Percentiles rank a stretch among this genome's conserved stretches.
These are phyloP conservation scores for Sinelater perroti DNA, from an alignment of 2,888 invertebrate genomes.

Conservation along the genomic window DNA sequence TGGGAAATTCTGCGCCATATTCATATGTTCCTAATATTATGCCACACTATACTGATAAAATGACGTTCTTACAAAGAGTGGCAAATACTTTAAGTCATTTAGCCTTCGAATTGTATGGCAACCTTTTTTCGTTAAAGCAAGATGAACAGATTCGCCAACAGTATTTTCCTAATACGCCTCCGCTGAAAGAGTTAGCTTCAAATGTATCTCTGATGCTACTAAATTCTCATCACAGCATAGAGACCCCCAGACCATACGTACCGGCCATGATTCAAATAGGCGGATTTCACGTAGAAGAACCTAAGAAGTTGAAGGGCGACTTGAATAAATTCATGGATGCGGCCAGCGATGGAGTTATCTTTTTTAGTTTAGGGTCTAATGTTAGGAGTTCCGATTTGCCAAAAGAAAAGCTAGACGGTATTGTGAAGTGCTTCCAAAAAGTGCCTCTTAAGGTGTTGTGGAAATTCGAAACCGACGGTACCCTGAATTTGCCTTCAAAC, in stretches of 20 bases:
- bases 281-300: slow-evolving; percentile 61
- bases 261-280: slow-evolving; percentile 68
- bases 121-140: too few species aligned
- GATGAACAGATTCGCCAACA: slow-evolving; percentile 29
- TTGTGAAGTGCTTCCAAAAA: slow-evolving; percentile 66
- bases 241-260: slow-evolving; percentile 62
- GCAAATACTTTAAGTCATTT: slow-evolving; percentile 42
- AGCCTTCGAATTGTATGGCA: neutral
- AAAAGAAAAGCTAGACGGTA: slow-evolving; percentile 61
- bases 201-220: slow-evolving; percentile 46
- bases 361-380: slow-evolving; percentile 70
- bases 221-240: slow-evolving; percentile 62
- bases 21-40: slow-evolving; percentile 47
- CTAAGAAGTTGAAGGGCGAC: slow-evolving; percentile 55
- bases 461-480: slow-evolving; percentile 71
- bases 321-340: slow-evolving; percentile 64
- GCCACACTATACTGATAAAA: slow-evolving; percentile 43
- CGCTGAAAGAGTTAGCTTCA: slow-evolving; percentile 35
- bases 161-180: slow-evolving; percentile 42
- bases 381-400: slow-evolving; percentile 66
- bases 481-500: slow-evolving; percentile 39
- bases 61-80: slow-evolving; percentile 50
- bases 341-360: slow-evolving; percentile 65
- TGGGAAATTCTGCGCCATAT: slow-evolving; percentile 52
- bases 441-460: slow-evolving; percentile 72